Evolutionary conservation across 2,113 vertebrate species (phyloP), one percentile per base, ranked within the genome.

Genomic region (Nasalis larvatus): DNA sequence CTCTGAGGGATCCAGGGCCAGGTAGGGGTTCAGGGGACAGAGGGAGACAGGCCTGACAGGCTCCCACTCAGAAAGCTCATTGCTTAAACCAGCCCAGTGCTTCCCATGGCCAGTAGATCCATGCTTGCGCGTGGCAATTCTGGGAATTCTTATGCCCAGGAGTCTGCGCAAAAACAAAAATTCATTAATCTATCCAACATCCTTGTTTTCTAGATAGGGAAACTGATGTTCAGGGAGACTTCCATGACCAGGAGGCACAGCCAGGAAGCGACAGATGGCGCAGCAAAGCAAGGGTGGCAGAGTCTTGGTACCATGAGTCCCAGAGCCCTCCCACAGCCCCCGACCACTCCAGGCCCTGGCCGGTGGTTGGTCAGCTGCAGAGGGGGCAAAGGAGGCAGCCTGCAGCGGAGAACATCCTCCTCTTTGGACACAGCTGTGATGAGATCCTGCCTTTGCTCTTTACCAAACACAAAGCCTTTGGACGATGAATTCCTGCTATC

Each of bases 81-180:
- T 73, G 58, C 23, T 56, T 84, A 80, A 68, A 25, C 25, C n/a
- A 76, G 21, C 42, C 18, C 30, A 54, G n/a, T 0, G 17, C 18
- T 71, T 27, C 20, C 37, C 40, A 1, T 10, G 73, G 45, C 49
- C 0, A 1, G 42, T 18, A 27, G 3, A 81, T 42, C 32, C 47
- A 27, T 60, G 60, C 76, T 82, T 89, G 27, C 12, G 35, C 1
- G 0, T 27, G 23, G 63, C 52, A 73, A 88, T 85, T 78, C 60
- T 77, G 58, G 74, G 25, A 76, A 80, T 92, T 80, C 12, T 17
- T 73, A 76, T 25, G 78, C 73, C 89, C 49, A 69, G 63, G 27
- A 63, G n/a, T 74, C 80, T 56, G 54, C 27, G 90, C 94, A 47
- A 25, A 35, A 93, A 85, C 40, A 52, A 40, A 86, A 63, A 60